Evolutionary conservation across 2,888 invertebrate genomes (phyloP), one percentile per base, ranked within the genome.

Genomic region (Drosophila niveifrons): DNA sequence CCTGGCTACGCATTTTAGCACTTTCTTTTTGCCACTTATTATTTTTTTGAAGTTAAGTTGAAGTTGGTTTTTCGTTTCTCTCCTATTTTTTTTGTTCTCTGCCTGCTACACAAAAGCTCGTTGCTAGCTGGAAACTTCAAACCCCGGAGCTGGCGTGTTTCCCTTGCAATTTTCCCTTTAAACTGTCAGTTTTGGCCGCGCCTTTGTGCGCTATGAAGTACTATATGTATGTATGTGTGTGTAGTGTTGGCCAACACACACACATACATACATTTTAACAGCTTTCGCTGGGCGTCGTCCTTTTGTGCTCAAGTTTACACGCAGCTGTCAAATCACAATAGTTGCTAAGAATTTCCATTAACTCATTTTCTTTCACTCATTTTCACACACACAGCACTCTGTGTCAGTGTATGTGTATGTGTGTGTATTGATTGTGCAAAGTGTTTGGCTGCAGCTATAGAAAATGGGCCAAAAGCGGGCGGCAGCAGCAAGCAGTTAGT

Each of bases 291-390:
- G 57, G 62, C 58, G 46, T 61, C 70, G 36, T n/a, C 36, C 36
- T 84, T 85, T 82, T 78, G 78, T 75, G 88, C 72, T 66, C 64
- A 78, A 78, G 86, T 78, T 85, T 88, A 82, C 88, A 84, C 83
- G 88, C 83, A 82, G 83, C 88, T 84, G 83, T 88, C 85, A 85
- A 86, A 88, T 85, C 85, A 85, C 86, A 85, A 85, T 85, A 87
- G 88, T 83, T 87, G 79, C 82, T 69, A 88, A 85, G 87, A 88
- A 86, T 85, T 85, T 85, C 85, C 85, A 85, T 85, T 85, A 85
- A 85, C 85, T 85, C 88, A 86, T 85, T 85, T 86, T 83, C 86
- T 77, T 72, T 75, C 70, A 74, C 78, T 79, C 80, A 74, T 79
- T 80, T 74, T 76, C 58, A 56, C 72, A 65, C 23, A 56, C 72